Conservation (phyloP, 1,140 invertebrate genomes). For the Yoshiicerus persimilis region DNA sequence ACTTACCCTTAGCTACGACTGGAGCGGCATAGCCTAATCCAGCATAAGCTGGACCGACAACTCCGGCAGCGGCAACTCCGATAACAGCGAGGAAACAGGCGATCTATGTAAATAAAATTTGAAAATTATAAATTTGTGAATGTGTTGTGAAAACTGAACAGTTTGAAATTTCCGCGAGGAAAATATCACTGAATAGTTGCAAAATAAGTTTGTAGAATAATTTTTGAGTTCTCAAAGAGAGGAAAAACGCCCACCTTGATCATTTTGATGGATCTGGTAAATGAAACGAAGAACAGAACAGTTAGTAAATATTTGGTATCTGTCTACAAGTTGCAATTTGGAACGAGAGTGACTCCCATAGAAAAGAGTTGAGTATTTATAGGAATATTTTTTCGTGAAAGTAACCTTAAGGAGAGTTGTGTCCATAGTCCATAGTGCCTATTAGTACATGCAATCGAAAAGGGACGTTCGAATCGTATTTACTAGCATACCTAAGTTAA, state of each 20-base stretch:
- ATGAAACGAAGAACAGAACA: not conserved
- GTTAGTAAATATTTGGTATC: not conserved
- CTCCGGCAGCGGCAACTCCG: not conserved
- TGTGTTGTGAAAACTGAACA: no score
- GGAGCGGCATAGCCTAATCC: not conserved
- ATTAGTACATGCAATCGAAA: not conserved
- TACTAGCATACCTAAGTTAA: not conserved
- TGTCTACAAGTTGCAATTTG: not conserved
- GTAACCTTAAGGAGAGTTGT: not conserved
- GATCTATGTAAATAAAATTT: not conserved
- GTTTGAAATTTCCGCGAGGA: no score
- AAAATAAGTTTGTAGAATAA: not conserved
- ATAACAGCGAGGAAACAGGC: not conserved
- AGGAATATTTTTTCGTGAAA: conserved; percentile 1
- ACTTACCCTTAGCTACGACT: not conserved
- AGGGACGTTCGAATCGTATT: not conserved
- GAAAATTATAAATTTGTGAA: not conserved
- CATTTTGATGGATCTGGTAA: not conserved
- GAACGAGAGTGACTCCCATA: not conserved
- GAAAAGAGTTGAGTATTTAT: not conserved
- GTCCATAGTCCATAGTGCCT: not conserved
- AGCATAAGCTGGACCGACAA: not conserved
- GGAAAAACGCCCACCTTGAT: conserved; percentile 1
- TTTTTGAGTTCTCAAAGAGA: not conserved
- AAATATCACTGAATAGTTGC: no score